phyloP scores from a whole-genome alignment of 2,888 invertebrate genomes.

The Ischnus inquisitorius region DNA sequence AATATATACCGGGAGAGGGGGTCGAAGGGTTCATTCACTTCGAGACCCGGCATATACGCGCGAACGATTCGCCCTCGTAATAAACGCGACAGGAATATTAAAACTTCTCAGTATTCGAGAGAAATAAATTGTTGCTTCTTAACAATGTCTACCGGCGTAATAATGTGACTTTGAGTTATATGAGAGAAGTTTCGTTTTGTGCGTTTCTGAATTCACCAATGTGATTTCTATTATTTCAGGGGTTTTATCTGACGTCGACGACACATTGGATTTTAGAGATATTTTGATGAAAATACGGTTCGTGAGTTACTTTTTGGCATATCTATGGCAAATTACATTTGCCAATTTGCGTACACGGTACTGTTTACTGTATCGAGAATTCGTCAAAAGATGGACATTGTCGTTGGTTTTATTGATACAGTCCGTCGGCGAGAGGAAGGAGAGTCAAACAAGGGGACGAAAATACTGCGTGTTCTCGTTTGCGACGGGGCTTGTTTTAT shows the following conservation, averaged over 20 bases:
- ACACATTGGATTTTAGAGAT: no score
- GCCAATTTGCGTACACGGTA: not conserved
- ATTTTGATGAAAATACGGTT: no score
- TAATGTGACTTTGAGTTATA: not conserved
- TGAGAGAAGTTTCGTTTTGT: not conserved
- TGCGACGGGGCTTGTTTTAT: constrained; percentile 67
- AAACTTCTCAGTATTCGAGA: not conserved
- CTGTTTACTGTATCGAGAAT: not conserved
- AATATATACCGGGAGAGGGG: constrained; percentile 41
- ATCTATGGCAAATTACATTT: no score
- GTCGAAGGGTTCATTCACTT: constrained; percentile 56
- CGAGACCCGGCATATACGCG: constrained; percentile 12
- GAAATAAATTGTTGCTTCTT: not conserved
- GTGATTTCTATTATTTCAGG: no score
- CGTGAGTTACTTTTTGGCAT: no score
- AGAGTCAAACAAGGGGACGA: not conserved
- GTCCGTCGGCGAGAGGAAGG: not conserved
- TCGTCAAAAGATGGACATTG: not conserved
- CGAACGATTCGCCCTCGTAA: not conserved
- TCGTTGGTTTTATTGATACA: constrained; percentile 21
- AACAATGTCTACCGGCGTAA: not conserved
- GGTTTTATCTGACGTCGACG: no score
- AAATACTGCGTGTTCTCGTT: constrained; percentile 10
- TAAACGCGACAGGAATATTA: constrained; percentile 17
- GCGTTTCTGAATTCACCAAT: no score